Evolutionary conservation across 2,888 invertebrate genomes (phyloP).

Genomic region (Tenthredo livida): DNA sequence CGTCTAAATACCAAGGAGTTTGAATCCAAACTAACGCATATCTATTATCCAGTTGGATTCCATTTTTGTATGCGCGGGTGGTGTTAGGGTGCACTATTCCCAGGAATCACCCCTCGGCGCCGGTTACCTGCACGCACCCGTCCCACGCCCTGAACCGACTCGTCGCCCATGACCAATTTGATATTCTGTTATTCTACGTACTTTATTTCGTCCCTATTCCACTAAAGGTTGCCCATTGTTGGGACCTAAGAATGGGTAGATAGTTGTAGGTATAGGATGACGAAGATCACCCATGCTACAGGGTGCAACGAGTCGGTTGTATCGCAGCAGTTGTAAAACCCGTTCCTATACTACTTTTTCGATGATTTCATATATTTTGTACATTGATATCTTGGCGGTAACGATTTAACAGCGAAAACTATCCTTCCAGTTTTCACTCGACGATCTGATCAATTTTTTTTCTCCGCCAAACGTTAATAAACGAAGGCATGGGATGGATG

Average conservation of each 20-base stretch:
- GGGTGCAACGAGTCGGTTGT: not conserved
- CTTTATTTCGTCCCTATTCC: not conserved
- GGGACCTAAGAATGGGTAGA: not conserved
- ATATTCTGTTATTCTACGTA: slow-evolving; percentile 34
- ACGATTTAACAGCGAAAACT: not conserved
- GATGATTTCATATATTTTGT: not conserved
- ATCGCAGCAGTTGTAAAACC: not conserved
- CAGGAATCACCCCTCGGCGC: slow-evolving; percentile 32
- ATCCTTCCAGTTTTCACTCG: not conserved
- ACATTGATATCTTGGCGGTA: not conserved
- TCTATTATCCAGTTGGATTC: slow-evolving; percentile 57
- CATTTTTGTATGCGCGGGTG: slow-evolving; percentile 56
- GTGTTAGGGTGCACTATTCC: not conserved
- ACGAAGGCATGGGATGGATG: not conserved
- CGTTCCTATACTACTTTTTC: not conserved
- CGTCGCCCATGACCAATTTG: slow-evolving; percentile 13
- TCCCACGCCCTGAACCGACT: not conserved
- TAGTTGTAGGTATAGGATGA: not conserved
- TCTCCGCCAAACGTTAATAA: not conserved
- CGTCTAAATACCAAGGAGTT: not conserved
- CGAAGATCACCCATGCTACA: not conserved
- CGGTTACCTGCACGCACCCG: slow-evolving; percentile 14
- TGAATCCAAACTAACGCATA: not conserved
- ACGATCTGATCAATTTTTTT: not conserved
- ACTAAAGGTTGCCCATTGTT: slow-evolving; percentile 8